Evolutionary conservation across 2,888 invertebrate species (phyloP).

Genomic region (Caenorhabditis angaria): DNA sequence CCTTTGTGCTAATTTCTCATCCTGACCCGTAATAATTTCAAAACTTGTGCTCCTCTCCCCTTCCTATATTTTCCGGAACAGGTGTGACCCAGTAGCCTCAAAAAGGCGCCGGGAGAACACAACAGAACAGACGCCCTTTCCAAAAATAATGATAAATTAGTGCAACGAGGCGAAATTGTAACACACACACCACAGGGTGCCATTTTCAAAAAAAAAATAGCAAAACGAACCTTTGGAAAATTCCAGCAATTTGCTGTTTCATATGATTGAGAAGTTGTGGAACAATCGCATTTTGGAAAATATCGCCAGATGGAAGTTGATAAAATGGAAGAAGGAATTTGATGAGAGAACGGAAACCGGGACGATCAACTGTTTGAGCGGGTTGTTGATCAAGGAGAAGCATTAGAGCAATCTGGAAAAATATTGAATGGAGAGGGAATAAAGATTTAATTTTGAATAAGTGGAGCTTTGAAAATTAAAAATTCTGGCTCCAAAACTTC

Average conservation of each 20-base stretch:
- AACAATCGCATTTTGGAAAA: conserved; percentile 49
- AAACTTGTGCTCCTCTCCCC: too few relatives aligned
- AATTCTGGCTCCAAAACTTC: background rate
- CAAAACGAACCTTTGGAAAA: conserved; percentile 17
- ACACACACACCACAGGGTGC: background rate
- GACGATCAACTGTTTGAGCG: conserved; percentile 55
- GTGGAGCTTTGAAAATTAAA: background rate
- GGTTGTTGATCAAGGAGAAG: conserved; percentile 59
- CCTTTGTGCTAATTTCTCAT: too few relatives aligned
- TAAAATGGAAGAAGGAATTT: conserved; percentile 53
- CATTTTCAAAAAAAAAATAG: background rate
- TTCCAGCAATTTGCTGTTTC: conserved; percentile 39
- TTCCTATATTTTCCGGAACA: background rate
- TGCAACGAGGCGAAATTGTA: background rate
- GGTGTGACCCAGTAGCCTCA: background rate
- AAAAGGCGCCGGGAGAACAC: conserved; percentile 1
- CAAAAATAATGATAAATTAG: background rate
- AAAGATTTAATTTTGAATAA: background rate
- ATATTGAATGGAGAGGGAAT: background rate
- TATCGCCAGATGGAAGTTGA: conserved; percentile 47
- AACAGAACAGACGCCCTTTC: background rate
- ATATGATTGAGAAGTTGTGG: conserved; percentile 47
- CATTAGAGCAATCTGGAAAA: conserved; percentile 59
- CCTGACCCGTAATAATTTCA: too few relatives aligned
- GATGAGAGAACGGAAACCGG: conserved; percentile 56